Evolutionary conservation across 2,888 invertebrate species (phyloP).

Genomic region (Nomada goodeniana): DNA sequence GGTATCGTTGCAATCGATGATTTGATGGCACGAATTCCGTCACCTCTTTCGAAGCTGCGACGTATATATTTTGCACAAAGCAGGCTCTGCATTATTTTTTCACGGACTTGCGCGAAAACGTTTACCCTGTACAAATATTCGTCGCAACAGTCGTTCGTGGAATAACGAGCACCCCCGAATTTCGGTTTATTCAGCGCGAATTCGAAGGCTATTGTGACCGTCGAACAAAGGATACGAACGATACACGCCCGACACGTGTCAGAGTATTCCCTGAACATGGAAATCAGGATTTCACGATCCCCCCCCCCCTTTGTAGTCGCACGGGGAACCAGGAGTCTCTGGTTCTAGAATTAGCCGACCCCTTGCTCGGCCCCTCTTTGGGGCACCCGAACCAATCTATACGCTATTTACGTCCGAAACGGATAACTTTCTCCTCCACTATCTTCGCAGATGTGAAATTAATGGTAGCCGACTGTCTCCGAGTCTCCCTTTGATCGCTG

Average conservation of each 20-base stretch:
- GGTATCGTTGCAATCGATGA: neutral
- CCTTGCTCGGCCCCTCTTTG: neutral
- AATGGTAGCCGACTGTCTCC: neutral
- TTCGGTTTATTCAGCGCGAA: constrained; percentile 46
- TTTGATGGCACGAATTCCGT: neutral
- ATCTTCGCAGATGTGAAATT: constrained; percentile 40
- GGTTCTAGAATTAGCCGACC: constrained; percentile 43
- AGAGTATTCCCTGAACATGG: constrained; percentile 60
- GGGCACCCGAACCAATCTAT: constrained; percentile 52
- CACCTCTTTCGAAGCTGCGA: no score
- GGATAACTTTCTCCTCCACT: constrained; percentile 31
- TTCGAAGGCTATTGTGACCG: constrained; percentile 33
- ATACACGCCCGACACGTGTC: constrained; percentile 61
- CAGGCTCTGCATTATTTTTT: neutral
- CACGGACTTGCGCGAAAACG: neutral
- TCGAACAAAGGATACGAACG: constrained; percentile 50
- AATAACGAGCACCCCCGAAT: constrained; percentile 33
- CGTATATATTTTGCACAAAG: no score
- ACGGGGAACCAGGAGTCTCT: constrained; percentile 13
- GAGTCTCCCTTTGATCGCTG: neutral
- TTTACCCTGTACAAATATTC: constrained; percentile 6
- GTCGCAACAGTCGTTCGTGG: constrained; percentile 11
- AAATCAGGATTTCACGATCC: constrained; percentile 62
- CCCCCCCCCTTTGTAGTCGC: constrained; percentile 42
- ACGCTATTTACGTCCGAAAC: constrained; percentile 43